phyloP scores from a whole-genome alignment of 2,888 invertebrate species.

The Tinea pellionella region DNA sequence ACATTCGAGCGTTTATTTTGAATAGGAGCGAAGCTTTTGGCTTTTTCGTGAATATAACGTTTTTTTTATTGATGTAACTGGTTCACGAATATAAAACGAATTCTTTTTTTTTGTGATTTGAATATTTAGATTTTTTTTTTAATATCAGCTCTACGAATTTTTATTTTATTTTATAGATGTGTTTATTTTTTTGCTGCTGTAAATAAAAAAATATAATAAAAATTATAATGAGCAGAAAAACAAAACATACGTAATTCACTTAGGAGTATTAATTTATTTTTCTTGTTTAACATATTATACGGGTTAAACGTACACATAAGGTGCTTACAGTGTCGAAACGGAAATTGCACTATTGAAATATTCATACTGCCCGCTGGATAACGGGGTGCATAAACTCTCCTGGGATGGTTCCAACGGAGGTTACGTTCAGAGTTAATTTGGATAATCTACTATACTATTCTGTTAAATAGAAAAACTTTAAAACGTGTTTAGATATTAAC shows the following conservation, averaged over 20 bases:
- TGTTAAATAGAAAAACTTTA: neutral
- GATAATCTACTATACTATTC: neutral
- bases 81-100: neutral
- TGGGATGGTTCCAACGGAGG: neutral
- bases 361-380: slow-evolving; percentile 27
- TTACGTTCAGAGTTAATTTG: neutral
- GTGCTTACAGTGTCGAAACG: slow-evolving; percentile 39
- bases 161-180: too few relatives aligned
- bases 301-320: slow-evolving; percentile 3
- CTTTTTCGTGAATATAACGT: slow-evolving; percentile 4
- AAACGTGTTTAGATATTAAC: too few relatives aligned
- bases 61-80: neutral
- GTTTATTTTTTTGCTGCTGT: too few relatives aligned
- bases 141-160: too few relatives aligned
- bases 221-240: too few relatives aligned
- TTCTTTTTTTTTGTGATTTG: neutral
- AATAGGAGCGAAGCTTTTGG: neutral
- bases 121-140: neutral
- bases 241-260: neutral
- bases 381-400: slow-evolving; percentile 14
- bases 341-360: slow-evolving; percentile 67
- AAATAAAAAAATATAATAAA: neutral
- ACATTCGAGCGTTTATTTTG: neutral
- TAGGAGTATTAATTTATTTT: neutral
- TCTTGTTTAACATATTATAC: neutral